Evolutionary conservation across 2,113 vertebrate genomes (phyloP).

Genomic region (Pan troglodytes): NHGRI_mPanTro3-v2.1_pri NC_072416.2:8282001-8282500

Average conservation of each 20-base stretch:
- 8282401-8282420: background rate
- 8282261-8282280: background rate
- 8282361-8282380: background rate
- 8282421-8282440: background rate
- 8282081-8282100: slow-evolving; percentile 55
- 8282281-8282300: too few relatives aligned
- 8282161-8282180: background rate
- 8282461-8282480: background rate
- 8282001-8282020: slow-evolving; percentile 55
- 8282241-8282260: background rate
- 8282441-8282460: background rate
- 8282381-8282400: background rate
- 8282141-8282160: background rate
- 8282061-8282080: slow-evolving; percentile 45
- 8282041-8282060: slow-evolving; percentile 70
- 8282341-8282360: background rate
- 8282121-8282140: slow-evolving; percentile 35
- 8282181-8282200: background rate
- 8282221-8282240: background rate
- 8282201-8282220: background rate
- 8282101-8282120: slow-evolving; percentile 37
- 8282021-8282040: slow-evolving; percentile 61
- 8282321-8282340: rapidly evolving
- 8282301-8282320: background rate
- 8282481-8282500: background rate